Base-by-base conservation (phyloP, 1,140 invertebrate species). In the Drosophila tropicalis region DNA sequence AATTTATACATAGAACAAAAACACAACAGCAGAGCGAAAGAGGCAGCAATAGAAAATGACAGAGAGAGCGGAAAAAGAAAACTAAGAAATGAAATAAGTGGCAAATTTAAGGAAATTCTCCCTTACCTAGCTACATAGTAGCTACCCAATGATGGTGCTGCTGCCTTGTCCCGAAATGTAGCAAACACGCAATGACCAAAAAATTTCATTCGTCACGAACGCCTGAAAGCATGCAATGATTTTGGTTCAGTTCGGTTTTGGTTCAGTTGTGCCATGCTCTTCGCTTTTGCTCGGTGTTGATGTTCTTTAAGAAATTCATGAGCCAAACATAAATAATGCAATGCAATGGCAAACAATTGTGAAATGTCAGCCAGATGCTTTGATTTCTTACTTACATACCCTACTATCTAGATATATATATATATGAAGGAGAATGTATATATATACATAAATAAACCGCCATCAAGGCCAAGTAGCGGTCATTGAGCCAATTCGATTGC, bases 261-360 rank as follows among this genome's bases (percentile, higher is more conserved):
- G 55, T 19, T 5, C 12, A 36, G 12, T 10, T 17, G 12, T 39
- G 15, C 25, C 19, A 7, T 1, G 19, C 13, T 12, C 22, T 39
- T 22, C 1, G 4, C 9, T 62, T 17, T 55, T 25, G 34, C n/a
- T n/a, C 15, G 22, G 55, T 57, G 22, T n/a, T 36, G 44, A 51
- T 57, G 13, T 57, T 57, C 15, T n/a, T 10, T 36, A 55, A 68
- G 10, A 34, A 60, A 69, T 57, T 72, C 51, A 67, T 68, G 55
- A 68, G 66, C 54, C 47, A 68, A 29, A 36, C 63, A 71, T 72
- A 76, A 76, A 72, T 76, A 67, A 76, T 76, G 70, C 61, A 76
- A 72, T 29, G 69, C 61, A 73, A 74, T 74, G 62, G 47, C 62
- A 36, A 55, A 61, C 67, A 72, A 75, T 63, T 71, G 72, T 22